Conservation (phyloP, 2,888 invertebrate genomes). For the Pherbina coryleti region DNA sequence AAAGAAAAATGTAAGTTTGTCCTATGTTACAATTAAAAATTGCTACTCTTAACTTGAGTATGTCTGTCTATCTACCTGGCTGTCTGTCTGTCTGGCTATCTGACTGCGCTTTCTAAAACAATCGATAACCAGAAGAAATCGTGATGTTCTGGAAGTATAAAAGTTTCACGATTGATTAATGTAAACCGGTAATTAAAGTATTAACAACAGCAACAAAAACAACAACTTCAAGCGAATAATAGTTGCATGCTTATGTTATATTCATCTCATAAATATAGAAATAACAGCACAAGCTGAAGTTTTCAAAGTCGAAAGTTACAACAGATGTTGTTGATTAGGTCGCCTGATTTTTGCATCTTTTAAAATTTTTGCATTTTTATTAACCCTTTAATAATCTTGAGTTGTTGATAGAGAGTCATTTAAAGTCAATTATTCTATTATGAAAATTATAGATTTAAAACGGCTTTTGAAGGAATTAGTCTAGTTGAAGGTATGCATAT, state of each 20-base stretch:
- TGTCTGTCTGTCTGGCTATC: neutral
- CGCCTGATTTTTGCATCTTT: neutral
- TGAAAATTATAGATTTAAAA: too few relatives aligned
- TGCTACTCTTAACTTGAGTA: neutral
- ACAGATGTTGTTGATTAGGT: neutral
- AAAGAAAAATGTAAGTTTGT: neutral
- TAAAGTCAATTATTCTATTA: too few relatives aligned
- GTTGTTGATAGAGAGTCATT: too few relatives aligned
- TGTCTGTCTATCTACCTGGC: neutral
- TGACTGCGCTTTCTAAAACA: conserved; percentile 8
- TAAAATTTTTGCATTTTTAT: neutral
- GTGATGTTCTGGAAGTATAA: conserved; percentile 38
- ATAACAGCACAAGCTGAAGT: neutral
- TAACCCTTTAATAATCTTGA: too few relatives aligned
- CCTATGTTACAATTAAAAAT: neutral
- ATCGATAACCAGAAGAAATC: conserved; percentile 13
- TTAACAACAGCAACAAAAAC: neutral
- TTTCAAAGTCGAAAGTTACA: conserved; percentile 2
- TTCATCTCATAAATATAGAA: neutral
- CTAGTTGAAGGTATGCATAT: too few relatives aligned
- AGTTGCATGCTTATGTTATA: neutral
- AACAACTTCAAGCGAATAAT: neutral
- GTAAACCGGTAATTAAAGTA: conserved; percentile 22
- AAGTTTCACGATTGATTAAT: conserved; percentile 38
- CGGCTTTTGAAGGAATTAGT: too few relatives aligned